Conservation (phyloP, 2,888 invertebrate species). For the Drosophila helvetica region DNA sequence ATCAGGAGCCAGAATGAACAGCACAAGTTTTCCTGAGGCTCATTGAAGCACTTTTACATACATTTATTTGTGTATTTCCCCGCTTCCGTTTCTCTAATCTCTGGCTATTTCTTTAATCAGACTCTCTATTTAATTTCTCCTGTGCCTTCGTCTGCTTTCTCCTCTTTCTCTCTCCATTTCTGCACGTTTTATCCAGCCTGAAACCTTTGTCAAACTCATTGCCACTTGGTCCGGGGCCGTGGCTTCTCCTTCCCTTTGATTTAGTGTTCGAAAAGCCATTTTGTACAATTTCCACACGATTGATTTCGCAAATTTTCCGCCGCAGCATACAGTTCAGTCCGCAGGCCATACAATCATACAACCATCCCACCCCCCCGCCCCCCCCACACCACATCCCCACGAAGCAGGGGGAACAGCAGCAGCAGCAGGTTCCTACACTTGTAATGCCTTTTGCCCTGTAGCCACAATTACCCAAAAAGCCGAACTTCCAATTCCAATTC, state of each 20-base stretch:
- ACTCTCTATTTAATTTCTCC: neutral
- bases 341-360: conserved; percentile 17
- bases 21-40: neutral
- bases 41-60: too few species aligned
- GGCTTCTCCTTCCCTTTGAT: conserved; percentile 41
- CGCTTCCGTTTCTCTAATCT: neutral
- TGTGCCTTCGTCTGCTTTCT: neutral
- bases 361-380: too few species aligned
- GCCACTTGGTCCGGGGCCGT: conserved; percentile 26
- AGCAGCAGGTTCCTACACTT: conserved; percentile 54
- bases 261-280: conserved; percentile 74
- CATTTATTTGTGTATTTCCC: too few species aligned
- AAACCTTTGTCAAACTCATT: conserved; percentile 38
- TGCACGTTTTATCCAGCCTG: neutral
- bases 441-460: conserved; percentile 71
- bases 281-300: conserved; percentile 78
- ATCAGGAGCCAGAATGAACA: neutral
- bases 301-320: conserved; percentile 77
- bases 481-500: conserved; percentile 51
- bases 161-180: neutral
- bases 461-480: conserved; percentile 79
- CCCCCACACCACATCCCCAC: neutral
- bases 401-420: conserved; percentile 16
- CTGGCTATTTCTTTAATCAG: neutral
- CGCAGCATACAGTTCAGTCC: conserved; percentile 53